Evolutionary conservation across 1,140 invertebrate species (phyloP).

Genomic region (Saccostrea echinata): DNA sequence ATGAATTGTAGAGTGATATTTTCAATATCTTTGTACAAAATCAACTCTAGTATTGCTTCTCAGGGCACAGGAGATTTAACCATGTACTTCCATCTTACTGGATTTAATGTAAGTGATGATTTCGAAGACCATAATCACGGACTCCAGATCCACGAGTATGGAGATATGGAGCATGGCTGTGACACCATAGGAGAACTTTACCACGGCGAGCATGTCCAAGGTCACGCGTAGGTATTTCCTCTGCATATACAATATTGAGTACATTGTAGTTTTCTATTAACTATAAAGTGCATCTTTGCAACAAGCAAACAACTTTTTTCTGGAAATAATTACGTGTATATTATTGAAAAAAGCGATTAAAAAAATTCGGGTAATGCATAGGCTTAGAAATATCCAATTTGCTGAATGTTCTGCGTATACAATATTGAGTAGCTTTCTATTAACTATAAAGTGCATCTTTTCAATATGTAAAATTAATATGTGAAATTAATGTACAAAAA

Average conservation of each 20-base stretch:
- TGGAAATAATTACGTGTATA: neutral
- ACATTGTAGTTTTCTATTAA: neutral
- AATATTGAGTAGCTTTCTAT: neutral
- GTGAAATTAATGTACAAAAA: too few species aligned
- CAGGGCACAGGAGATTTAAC: neutral
- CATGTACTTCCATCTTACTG: neutral
- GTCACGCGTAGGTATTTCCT: neutral
- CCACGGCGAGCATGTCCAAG: neutral
- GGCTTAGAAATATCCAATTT: neutral
- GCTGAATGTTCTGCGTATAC: too few species aligned
- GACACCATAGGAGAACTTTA: neutral
- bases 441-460: neutral
- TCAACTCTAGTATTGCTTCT: too few species aligned
- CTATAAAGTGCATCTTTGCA: neutral
- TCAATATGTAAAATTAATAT: neutral
- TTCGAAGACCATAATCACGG: neutral
- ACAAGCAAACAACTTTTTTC: neutral
- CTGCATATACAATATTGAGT: neutral
- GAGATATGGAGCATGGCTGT: constrained; percentile 30
- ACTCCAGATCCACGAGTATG: constrained; percentile 30
- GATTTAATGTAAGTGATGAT: constrained; percentile 13
- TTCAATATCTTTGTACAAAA: too few species aligned
- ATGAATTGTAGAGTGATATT: too few species aligned
- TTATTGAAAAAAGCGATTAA: neutral
- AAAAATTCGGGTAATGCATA: too few species aligned